Evolutionary conservation across 2,888 invertebrate species (phyloP), one percentile per base, ranked within the genome.

Genomic region (Hemithea aestivaria): DNA sequence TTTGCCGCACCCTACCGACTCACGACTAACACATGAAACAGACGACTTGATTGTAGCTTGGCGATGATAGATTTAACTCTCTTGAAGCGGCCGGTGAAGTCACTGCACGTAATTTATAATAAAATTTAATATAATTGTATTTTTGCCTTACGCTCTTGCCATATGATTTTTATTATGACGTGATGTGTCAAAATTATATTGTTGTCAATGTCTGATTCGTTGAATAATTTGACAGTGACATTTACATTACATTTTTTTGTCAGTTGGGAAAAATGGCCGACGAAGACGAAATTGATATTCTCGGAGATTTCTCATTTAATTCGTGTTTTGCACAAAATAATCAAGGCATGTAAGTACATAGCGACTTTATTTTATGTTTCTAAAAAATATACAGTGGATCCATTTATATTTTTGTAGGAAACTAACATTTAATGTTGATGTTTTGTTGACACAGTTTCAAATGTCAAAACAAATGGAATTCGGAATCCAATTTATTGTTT

Each of bases 271-370:
- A 73, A 59, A 91, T 91, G 91, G 91, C 91, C 58, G 91, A 92
- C 53, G 92, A 93, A 35, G 92, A 92, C 53, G 92, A 93, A 80
- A 90, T 93, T 65, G 93, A 93, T 79, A 83, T 93, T 66, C 82
- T 93, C 56, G 92, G 92, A 48, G 92, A 92, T 82, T 92, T 91
- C 72, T 90, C 89, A 48, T 88, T 91, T 69, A 91, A 91, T 80
- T 89, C 88, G 62, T 89, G 90, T 61, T 78, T 90, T 54, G 85
- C 89, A 26, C 89, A 89, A 73, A 89, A 87, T 59, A 89, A 83
- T 57, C 82, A 88, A 57, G 88, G 88, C 71, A 88, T 90, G 91
- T 91, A 67, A 88, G 89, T 88, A 4, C 2, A 16, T 16, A 4
- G 16, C 2, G 5, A 5, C 5, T 16, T 4, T 16, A 5, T 4